Conservation (phyloP, 2,888 invertebrate species). For the Aspidiotus destructor region DNA sequence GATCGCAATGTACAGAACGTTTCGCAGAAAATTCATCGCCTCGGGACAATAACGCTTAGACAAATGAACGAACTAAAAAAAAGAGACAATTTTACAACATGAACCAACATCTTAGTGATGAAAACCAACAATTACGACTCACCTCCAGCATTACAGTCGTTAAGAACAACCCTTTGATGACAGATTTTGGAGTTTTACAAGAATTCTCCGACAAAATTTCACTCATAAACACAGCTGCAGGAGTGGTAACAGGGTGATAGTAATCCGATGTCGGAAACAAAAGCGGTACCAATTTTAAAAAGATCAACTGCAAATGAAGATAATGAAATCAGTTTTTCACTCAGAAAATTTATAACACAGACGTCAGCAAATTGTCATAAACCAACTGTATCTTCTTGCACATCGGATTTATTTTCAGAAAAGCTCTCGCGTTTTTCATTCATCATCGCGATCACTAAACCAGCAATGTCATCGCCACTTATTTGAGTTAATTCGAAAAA, state of each 20-base stretch:
- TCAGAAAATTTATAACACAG: neutral
- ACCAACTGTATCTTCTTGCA: slow-evolving; percentile 13
- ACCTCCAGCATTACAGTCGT: slow-evolving; percentile 64
- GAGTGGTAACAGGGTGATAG: slow-evolving; percentile 78
- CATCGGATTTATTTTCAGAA: slow-evolving; percentile 39
- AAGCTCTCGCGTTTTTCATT: slow-evolving; percentile 61
- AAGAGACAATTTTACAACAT: neutral
- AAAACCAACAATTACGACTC: slow-evolving; percentile 37
- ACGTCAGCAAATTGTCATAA: neutral
- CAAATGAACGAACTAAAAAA: slow-evolving; percentile 54
- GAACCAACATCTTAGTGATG: slow-evolving; percentile 5
- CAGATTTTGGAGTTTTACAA: slow-evolving; percentile 55
- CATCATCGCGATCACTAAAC: slow-evolving; percentile 57
- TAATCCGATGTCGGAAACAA: slow-evolving; percentile 86
- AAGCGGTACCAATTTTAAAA: slow-evolving; percentile 69
- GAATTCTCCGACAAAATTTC: slow-evolving; percentile 61
- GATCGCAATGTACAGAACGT: slow-evolving; percentile 18
- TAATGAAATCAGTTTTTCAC: neutral
- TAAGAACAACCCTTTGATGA: slow-evolving; percentile 68
- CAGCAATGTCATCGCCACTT: slow-evolving; percentile 58
- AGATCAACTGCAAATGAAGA: slow-evolving; percentile 49
- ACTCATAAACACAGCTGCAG: slow-evolving; percentile 69
- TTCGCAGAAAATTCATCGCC: slow-evolving; percentile 66
- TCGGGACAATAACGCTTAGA: slow-evolving; percentile 76
- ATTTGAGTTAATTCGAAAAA: slow-evolving; percentile 61